Base-by-base conservation (phyloP, 1,140 invertebrate species). In the Bactericera cockerelli region DNA sequence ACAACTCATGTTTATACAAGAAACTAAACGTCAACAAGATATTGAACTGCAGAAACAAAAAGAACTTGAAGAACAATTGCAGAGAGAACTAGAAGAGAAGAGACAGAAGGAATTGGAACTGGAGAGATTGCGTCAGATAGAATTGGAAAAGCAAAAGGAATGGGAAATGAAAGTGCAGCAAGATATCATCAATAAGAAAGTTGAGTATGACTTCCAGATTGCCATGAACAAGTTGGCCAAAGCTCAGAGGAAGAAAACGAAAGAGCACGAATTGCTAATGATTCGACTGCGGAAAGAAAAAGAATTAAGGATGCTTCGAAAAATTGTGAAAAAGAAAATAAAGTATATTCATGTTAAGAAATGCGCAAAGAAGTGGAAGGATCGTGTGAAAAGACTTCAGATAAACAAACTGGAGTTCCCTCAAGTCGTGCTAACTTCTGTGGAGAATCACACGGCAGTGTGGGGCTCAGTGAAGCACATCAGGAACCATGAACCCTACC, bases 321-420 rank as follows among this genome's bases (percentile, higher is more conserved):
- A 22, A 49, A 49, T 49, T 49, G 42, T 49, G 4, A 49, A 49
- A 49, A 49, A 49, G 42, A 49, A 49, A 49, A n/a, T 49, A 4
- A 49, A 22, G n/a, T 49, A 49, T n/a, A 49, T 49, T 49, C 42
- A 49, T 22, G 42, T 16, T 4, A 16, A 16, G 19, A 6, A 22
- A 4, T 49, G 42, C 19, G 6, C 19, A 49, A 16, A 49, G 19
- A 49, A 49, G 22, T 49, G 42, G 42, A 49, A 49, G 19, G 8
- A 49, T 49, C 42, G 42, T 6, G 42, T 49, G 42, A 22, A 49
- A 16, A 19, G 8, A 49, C 3, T 49, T 4, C 6, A 49, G 22
- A 49, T 49, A 19, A 49, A 49, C 42, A 49, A n/a, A 49, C n/a
- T 49, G n/a, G 42, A 22, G 3, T 49, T 49, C 22, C 22, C 42